Base-by-base conservation (phyloP, 2,113 vertebrate species). In the Lepisosteus oculatus region DNA sequence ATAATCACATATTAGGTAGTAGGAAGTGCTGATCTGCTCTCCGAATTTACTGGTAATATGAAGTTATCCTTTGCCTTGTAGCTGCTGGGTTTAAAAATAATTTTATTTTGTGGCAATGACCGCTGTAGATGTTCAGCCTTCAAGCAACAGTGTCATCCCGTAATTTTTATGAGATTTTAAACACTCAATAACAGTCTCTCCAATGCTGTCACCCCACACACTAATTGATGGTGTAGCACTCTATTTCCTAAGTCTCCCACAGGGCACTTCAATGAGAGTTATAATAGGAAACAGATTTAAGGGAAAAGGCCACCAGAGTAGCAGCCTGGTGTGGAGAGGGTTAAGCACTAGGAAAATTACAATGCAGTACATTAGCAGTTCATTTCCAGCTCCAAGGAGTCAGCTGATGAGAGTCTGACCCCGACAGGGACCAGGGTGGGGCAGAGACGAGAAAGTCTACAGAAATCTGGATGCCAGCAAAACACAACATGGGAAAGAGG, bases 361-460 rank as follows among this genome's bases (percentile, higher is more conserved):
- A 61, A 69, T 55, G 62, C 12, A 57, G 15, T 43, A 65, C 62
- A 65, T 65, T 65, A 65, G 62, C 17, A 9, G 59, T 13, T 61
- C 59, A 61, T 61, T 61, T 61, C 14, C 17, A 61, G 64, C 55
- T 74, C 67, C 45, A 61, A 41, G 59, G 57, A 71, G 82, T 84
- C 83, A 85, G 76, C 81, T 83, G 83, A 80, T 71, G 43, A 69
- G 64, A 55, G 73, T 71, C 70, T 75, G 71, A 80, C 72, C 73
- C 74, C 63, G 43, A n/a, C 70, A 67, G 64, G 8, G 72, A 76
- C 70, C 76, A 74, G 76, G 76, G 63, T 54, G 68, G 66, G 41
- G 43, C 41, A 57, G 5, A 45, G 61, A 43, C 56, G 78, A 74
- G 29, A 72, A n/a, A 42, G 73, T 69, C 76, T 65, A 77, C 70